Base-by-base conservation (phyloP, 2,113 vertebrate species). In the Scalopus aquaticus region DNA sequence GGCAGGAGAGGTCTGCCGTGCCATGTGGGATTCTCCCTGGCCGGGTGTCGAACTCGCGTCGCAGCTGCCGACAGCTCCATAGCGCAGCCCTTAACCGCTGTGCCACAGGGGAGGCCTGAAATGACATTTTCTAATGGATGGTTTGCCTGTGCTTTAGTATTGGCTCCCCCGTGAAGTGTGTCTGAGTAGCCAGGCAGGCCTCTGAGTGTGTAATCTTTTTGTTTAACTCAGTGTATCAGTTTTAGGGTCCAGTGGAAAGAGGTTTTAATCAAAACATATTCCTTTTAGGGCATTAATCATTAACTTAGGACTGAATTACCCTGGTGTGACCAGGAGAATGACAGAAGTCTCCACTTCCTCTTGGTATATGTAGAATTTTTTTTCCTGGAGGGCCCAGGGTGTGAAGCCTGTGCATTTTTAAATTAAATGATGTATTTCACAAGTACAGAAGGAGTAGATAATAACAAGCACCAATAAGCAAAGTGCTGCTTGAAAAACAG, bases 201-300 rank as follows among this genome's bases (percentile, higher is more conserved):
- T 56, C 32, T 1, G 26, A 44, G 9, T 32, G 6, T 70, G 78
- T 56, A 46, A 37, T 19, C n/a, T 90, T 73, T 77, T 42, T n/a
- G 56, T 44, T 65, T 19, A 72, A 73, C 9, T 80, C 30, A 51
- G 7, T 24, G n/a, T 76, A 15, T 85, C 65, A n/a, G 42, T 88
- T 95, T 65, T 56, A 37, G 39, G 84, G 74, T 88, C 69, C 67
- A n/a, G 49, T 51, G 74, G 67, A 58, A 88, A 89, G 83, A 93
- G 32, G 9, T 60, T 95, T 88, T 77, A 30, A 37, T 93, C 46
- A 67, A 80, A 85, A 77, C 17, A 8, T 46, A n/a, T 46, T 91
- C n/a, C 76, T n/a, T 74, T 67, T 93, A 28, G 64, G 56, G 35
- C 11, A 30, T 58, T 87, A 6, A 7, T 56, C 49, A 72, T 70